Base-by-base conservation (phyloP, 37 sponge, comb jelly and placozoan species). In the Crambe crambe region DNA sequence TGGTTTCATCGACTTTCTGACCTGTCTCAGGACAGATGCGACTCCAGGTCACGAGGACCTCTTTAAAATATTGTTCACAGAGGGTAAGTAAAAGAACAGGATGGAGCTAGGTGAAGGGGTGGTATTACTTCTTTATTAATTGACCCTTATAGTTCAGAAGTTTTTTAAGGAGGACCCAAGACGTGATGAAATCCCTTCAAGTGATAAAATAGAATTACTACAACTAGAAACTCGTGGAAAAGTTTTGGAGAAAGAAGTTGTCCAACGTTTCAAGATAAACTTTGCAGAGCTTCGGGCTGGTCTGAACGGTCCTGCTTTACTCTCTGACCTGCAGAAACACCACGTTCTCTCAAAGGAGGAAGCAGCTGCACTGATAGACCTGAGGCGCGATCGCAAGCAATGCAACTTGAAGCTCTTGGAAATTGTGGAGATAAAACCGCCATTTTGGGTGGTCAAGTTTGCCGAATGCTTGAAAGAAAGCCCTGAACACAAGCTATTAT, bases 1-100 rank as follows among this genome's bases (percentile, higher is more conserved):
- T n/a, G 86, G 86, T 9, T 78, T 86, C 30, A 67, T 86, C 27
- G 73, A 64, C 21, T 86, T 86, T 25, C 23, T 86, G 9, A 22
- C 43, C 3, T 15, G 68, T n/a, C 43, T 83, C 10, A 57, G 67
- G 56, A 42, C 74, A 37, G 62, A 59, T 31, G 25, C 73, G 18
- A 38, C 25, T 23, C 63, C 65, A 35, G 26, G 10, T 2, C 82
- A 82, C 40, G 42, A 62, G 44, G 26, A 42, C 17, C 51, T 82
- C 5, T 62, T 68, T 21, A 47, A 38, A 3, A 62, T 73, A 3
- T 25, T 82, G 23, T 43, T 64, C 39, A 32, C 27, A 42, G 56
- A 73, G 63, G 82, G 82, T 72, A 62, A 23, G 36, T 35, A 31
- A 36, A 68, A 20, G 6, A 20, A 27, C 25, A 61, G 63, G 6